Evolutionary conservation across 2,797 vertebrate species (phyloP).

Genomic region (Gobio occitaniae): DNA sequence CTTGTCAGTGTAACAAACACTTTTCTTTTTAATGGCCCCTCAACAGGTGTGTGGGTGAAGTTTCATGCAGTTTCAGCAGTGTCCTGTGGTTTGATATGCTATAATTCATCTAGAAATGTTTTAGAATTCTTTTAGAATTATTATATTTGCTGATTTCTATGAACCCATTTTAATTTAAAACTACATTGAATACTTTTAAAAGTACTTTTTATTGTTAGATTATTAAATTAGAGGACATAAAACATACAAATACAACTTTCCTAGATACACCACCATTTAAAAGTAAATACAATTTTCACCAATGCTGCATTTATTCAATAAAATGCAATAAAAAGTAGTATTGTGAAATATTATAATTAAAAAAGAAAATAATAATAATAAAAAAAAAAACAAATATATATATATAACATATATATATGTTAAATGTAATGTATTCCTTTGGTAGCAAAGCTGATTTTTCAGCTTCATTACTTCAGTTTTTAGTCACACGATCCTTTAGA

Average conservation of each 20-base stretch:
- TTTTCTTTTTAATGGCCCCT: slow-evolving; percentile 35
- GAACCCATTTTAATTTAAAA: not conserved
- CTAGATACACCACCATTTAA: not conserved
- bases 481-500: not conserved
- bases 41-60: slow-evolving; percentile 45
- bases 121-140: not conserved
- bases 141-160: not conserved
- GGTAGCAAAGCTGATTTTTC: no score
- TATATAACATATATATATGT: no score
- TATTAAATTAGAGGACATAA: no score
- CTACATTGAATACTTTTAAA: not conserved
- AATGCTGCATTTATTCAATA: not conserved
- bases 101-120: not conserved
- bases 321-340: not conserved
- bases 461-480: not conserved
- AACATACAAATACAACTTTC: not conserved
- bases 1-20: slow-evolving; percentile 33
- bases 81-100: not conserved
- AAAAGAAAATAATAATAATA: no score
- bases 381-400: no score
- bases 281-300: not conserved
- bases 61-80: not conserved
- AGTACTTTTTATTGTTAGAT: not conserved
- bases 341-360: not conserved
- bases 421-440: no score